phyloP scores from a whole-genome alignment of 2,113 vertebrate genomes.

The Aegypius monachus region DNA sequence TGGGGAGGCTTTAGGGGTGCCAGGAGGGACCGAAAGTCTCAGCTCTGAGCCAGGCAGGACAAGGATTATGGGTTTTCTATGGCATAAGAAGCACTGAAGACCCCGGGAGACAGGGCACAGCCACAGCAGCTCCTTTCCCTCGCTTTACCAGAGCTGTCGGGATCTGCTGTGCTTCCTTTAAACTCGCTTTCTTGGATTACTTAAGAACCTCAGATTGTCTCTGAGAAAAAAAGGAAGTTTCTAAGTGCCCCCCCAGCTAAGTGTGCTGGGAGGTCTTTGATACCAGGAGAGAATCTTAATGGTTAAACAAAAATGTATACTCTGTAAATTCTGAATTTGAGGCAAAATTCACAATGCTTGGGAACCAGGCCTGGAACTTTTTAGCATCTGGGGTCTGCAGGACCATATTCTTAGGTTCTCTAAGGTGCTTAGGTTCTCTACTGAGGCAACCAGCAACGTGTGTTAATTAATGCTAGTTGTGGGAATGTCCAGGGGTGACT shows the following conservation, averaged over 20 bases:
- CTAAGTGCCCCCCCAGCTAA: neutral
- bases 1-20: neutral
- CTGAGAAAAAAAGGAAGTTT: neutral
- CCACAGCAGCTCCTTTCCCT: neutral
- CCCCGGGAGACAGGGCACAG: neutral
- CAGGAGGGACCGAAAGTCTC: neutral
- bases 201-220: neutral
- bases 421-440: neutral
- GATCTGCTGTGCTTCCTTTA: neutral
- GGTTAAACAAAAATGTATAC: neutral
- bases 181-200: neutral
- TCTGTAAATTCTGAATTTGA: neutral
- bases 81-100: rapidly evolving
- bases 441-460: neutral
- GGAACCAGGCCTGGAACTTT: neutral
- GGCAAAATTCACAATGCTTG: neutral
- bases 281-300: neutral
- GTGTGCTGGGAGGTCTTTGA: neutral
- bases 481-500: neutral
- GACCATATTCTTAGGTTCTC: neutral
- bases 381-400: neutral
- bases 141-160: rapidly evolving
- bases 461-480: neutral
- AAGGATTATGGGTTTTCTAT: neutral
- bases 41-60: neutral